Conservation (phyloP, 2,113 vertebrate species). For the Empidonax alnorum region DNA sequence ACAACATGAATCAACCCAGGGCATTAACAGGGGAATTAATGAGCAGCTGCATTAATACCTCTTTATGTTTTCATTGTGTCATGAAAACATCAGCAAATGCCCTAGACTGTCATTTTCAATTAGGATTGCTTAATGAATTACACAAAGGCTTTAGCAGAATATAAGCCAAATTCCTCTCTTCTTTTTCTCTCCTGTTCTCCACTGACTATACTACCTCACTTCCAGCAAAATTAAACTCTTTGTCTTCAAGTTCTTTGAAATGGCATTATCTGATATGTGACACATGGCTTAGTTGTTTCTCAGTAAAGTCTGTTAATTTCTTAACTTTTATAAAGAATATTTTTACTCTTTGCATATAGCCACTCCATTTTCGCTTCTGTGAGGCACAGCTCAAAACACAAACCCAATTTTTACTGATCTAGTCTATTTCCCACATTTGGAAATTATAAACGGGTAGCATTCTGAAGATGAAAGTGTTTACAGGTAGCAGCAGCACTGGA, state of each 20-base stretch:
- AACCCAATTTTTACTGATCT: background rate
- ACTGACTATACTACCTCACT: background rate
- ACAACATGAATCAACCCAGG: background rate
- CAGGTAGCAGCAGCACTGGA: background rate
- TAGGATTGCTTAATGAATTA: background rate
- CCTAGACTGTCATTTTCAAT: background rate
- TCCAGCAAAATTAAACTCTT: background rate
- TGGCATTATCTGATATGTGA: background rate
- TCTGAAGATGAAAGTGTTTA: background rate
- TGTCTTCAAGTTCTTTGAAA: background rate
- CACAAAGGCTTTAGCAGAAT: background rate
- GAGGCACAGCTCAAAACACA: background rate
- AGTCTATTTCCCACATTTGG: background rate
- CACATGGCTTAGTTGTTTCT: background rate
- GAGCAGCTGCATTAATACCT: background rate
- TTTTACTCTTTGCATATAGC: background rate
- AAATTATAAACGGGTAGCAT: background rate
- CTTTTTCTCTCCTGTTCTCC: background rate
- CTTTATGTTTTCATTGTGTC: background rate
- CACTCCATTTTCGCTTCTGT: background rate
- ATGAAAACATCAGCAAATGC: background rate
- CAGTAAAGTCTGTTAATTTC: background rate
- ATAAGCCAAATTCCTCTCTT: background rate
- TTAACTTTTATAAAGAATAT: background rate
- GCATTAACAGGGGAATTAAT: background rate